A percentile compares a stretch with the other conserved stretches of the same genome.
Conservation (phyloP, 2,888 invertebrate species). For the Pelosia muscerda region DNA sequence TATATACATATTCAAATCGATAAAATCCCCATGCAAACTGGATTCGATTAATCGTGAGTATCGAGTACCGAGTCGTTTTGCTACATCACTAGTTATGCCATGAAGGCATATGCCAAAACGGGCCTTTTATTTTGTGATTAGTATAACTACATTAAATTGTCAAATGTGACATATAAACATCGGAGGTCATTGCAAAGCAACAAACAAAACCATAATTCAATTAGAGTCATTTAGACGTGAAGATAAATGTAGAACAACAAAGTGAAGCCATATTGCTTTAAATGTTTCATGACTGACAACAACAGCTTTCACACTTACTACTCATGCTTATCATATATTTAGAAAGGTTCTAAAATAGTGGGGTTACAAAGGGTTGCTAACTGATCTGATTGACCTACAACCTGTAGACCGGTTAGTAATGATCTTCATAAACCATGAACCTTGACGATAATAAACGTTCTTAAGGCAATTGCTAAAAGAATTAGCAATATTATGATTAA, state of each 20-base stretch:
- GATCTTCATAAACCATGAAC: neutral
- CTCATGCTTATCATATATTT: neutral
- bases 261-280: neutral
- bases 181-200: constrained; percentile 6
- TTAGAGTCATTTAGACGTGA: constrained; percentile 21
- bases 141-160: constrained; percentile 19
- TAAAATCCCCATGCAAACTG: too few species aligned
- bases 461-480: too few species aligned
- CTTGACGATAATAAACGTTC: too few species aligned
- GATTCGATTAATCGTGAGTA: too few species aligned
- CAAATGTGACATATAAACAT: constrained; percentile 21
- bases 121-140: too few species aligned
- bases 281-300: neutral
- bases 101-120: too few species aligned
- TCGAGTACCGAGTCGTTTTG: too few species aligned
- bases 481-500: neutral
- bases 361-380: neutral
- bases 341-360: neutral
- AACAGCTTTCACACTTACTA: neutral
- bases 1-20: too few species aligned
- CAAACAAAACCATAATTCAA: neutral
- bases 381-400: neutral
- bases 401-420: neutral
- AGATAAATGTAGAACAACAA: neutral
- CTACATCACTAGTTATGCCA: too few species aligned